These are phyloP conservation scores for Euleptes europaea DNA, from an alignment of 2,113 vertebrate genomes.

Conservation along the genomic window DNA sequence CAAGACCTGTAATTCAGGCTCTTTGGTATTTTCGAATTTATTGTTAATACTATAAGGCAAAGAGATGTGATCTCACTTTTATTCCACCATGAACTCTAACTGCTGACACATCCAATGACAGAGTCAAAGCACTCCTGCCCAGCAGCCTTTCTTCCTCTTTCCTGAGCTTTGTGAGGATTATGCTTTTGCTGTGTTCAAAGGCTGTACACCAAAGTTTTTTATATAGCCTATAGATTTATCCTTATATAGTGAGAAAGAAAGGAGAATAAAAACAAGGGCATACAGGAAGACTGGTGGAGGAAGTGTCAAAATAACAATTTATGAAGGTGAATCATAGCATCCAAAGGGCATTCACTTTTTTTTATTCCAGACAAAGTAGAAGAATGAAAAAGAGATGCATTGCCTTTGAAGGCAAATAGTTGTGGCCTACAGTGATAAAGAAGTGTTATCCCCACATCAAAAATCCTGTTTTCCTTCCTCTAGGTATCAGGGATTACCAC, in stretches of 20 bases:
- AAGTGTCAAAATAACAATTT: background rate
- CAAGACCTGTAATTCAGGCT: background rate
- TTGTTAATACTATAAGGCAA: background rate
- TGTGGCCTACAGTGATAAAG: background rate
- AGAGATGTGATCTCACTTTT: background rate
- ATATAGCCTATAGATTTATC: background rate
- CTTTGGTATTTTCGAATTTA: background rate
- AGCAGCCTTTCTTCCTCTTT: background rate
- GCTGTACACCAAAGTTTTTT: background rate
- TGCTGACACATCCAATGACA: background rate
- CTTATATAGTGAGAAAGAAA: background rate
- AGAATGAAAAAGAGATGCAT: conserved; percentile 10
- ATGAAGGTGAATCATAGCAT: background rate
- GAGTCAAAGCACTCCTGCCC: background rate
- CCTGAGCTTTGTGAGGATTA: background rate
- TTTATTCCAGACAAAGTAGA: conserved; percentile 3
- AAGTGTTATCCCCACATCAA: background rate
- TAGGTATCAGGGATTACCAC: background rate
- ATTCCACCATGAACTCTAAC: background rate
- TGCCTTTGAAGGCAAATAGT: conserved; percentile 11
- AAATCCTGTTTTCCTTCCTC: background rate
- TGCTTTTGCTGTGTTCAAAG: background rate
- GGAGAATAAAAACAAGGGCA: background rate
- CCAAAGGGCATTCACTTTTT: background rate
- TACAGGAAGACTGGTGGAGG: background rate